Percentiles rank a stretch among this genome's conserved stretches.
phyloP scores from a whole-genome alignment of 2,888 invertebrate species.

The Tigriopus californicus region DNA sequence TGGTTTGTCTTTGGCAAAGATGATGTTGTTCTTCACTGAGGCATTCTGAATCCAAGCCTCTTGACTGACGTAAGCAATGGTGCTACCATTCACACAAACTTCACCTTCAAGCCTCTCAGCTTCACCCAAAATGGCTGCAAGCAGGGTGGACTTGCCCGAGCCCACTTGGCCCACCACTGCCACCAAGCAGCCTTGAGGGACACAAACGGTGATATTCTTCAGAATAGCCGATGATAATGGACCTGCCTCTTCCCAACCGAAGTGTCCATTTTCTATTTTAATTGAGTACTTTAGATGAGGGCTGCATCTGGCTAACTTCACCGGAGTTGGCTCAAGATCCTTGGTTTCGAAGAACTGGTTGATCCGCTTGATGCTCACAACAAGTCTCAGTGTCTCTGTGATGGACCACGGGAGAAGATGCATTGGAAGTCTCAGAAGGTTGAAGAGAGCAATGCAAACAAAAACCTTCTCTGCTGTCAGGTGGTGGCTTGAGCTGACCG shows the following conservation, averaged over 20 bases:
- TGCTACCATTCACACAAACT: slow-evolving; percentile 29
- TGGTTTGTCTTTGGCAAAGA: slow-evolving; percentile 32
- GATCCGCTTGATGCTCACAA: slow-evolving; percentile 73
- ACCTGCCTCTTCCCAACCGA: slow-evolving; percentile 49
- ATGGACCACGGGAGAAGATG: slow-evolving; percentile 92
- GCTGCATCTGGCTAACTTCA: slow-evolving; percentile 52
- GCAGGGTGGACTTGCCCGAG: slow-evolving; percentile 67
- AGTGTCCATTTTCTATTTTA: slow-evolving; percentile 73
- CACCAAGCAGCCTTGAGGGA: slow-evolving; percentile 46
- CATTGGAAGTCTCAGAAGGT: slow-evolving; percentile 86
- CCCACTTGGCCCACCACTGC: slow-evolving; percentile 78
- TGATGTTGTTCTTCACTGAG: slow-evolving; percentile 33
- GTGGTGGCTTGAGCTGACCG: slow-evolving; percentile 57
- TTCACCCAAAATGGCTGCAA: slow-evolving; percentile 45
- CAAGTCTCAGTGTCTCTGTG: slow-evolving; percentile 43
- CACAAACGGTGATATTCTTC: slow-evolving; percentile 50
- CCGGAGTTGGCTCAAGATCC: slow-evolving; percentile 59
- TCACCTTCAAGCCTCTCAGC: slow-evolving; percentile 25
- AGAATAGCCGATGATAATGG: slow-evolving; percentile 36
- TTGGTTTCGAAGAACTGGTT: slow-evolving; percentile 81
- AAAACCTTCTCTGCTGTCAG: slow-evolving; percentile 80
- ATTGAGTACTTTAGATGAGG: slow-evolving; percentile 46
- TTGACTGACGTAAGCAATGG: slow-evolving; percentile 35
- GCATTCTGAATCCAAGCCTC: slow-evolving; percentile 38
- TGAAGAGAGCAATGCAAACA: slow-evolving; percentile 89